Evolutionary conservation across 2,797 vertebrate genomes (phyloP).

Genomic region (Siniperca scherzeri): DNA sequence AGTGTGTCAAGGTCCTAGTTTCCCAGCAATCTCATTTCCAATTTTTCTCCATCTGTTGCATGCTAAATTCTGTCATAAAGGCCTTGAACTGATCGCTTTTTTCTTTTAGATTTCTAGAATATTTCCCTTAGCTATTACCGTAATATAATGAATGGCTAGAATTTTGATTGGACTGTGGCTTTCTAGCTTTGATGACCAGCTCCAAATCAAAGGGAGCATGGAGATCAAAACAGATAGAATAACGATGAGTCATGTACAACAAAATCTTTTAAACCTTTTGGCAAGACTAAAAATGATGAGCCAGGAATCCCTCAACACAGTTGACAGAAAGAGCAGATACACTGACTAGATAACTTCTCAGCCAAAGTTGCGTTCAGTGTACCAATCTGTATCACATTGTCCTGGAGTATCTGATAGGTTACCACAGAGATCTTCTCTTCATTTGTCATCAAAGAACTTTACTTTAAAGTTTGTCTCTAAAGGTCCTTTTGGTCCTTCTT

Average conservation of each 20-base stretch:
- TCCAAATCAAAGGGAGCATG: conserved; percentile 19
- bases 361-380: background rate
- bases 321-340: conserved; percentile 7
- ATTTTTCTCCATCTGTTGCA: conserved; percentile 22
- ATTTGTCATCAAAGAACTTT: conserved; percentile 7
- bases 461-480: background rate
- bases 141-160: conserved; percentile 5
- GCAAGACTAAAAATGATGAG: conserved; percentile 28
- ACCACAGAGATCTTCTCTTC: background rate
- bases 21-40: conserved; percentile 26
- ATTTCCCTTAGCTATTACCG: background rate
- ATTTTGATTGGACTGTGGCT: conserved; percentile 25
- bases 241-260: background rate
- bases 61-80: conserved; percentile 13
- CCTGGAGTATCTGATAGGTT: conserved; percentile 3
- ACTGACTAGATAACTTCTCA: conserved; percentile 16
- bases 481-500: background rate
- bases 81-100: conserved; percentile 9
- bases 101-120: conserved; percentile 26
- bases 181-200: background rate
- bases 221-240: conserved; percentile 32
- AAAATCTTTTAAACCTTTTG: conserved; percentile 2
- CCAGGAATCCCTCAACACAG: conserved; percentile 9
- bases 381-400: conserved; percentile 5
- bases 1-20: conserved; percentile 16